Evolutionary conservation across 1,140 invertebrate species (phyloP), one percentile per base, ranked within the genome.

Genomic region (Belonocnema kinseyi): DNA sequence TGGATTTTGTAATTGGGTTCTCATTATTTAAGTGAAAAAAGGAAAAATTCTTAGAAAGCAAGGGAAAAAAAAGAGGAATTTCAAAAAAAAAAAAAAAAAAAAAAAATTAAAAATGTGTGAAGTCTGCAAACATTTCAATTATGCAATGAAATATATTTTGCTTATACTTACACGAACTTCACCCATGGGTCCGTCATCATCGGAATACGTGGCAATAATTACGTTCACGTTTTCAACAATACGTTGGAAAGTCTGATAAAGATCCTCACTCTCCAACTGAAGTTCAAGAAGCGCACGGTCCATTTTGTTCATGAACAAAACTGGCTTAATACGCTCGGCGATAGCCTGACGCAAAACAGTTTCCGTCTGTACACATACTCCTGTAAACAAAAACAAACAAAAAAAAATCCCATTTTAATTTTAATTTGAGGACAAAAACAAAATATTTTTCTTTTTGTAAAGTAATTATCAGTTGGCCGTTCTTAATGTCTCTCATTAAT

Each of bases 251-350:
- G 98, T 99, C 93, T 99, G 99, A 92, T 98, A 99, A 19, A 99
- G 93, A 91, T 99, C 98, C 93, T 99, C 99, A 83, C 96, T 94
- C 72, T 97, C 98, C 82, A 99, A 92, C 90, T 99, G 98, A 86
- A 99, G 92, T 91, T 99, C 98, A 2, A 99, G 93, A 53, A 99
- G 93, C 85, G 98, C 98, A 87, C 98, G 96, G 93, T 99, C 99
- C 98, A 99, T 99, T 93, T 99, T 99, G 96, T 99, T 99, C 98
- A 99, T 99, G 95, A 99, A 99, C 80, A 99, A 93, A 86, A 99
- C 97, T 74, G 98, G 98, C 95, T 99, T 99, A 87, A 99, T 99
- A 90, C 98, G 96, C 92, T 99, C 99, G 82, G 97, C 97, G 91
- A 99, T 99, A 78, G 98, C 98, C 92, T 99, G 99, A 93, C 98